Conservation (phyloP, 2,113 vertebrate species). For the human (Homo sapiens) region DNA sequence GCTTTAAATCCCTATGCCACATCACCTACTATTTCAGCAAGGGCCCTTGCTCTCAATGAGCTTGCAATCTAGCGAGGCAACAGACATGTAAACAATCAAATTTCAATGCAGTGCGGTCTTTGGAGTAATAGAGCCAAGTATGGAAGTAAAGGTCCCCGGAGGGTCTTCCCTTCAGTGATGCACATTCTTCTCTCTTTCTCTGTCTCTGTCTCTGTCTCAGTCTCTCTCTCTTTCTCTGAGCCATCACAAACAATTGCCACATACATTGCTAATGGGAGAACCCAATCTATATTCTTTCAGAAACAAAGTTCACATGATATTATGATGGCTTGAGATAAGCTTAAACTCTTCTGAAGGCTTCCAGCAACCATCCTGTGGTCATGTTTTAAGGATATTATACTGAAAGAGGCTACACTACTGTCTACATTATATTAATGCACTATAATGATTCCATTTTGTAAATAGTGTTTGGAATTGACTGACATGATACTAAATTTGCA, state of each 20-base stretch:
- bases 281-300: background rate
- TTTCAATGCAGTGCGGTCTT: background rate
- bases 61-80: background rate
- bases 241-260: background rate
- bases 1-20: background rate
- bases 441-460: conserved; percentile 71
- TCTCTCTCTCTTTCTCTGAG: background rate
- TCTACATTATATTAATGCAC: conserved; percentile 71
- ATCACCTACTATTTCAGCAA: background rate
- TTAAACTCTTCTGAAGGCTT: background rate
- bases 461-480: conserved; percentile 67
- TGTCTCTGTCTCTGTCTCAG: too few species aligned
- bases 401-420: background rate
- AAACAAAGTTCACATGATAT: background rate
- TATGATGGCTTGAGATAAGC: background rate
- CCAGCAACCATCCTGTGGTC: background rate
- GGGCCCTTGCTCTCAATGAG: background rate
- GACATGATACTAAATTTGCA: conserved; percentile 74
- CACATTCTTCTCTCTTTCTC: too few species aligned
- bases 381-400: background rate
- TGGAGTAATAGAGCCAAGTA: background rate
- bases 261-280: background rate
- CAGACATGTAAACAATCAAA: background rate
- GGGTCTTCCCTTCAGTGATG: background rate
- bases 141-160: background rate